phyloP scores from a whole-genome alignment of 1,140 invertebrate species.

The Forficula auricularia region DNA sequence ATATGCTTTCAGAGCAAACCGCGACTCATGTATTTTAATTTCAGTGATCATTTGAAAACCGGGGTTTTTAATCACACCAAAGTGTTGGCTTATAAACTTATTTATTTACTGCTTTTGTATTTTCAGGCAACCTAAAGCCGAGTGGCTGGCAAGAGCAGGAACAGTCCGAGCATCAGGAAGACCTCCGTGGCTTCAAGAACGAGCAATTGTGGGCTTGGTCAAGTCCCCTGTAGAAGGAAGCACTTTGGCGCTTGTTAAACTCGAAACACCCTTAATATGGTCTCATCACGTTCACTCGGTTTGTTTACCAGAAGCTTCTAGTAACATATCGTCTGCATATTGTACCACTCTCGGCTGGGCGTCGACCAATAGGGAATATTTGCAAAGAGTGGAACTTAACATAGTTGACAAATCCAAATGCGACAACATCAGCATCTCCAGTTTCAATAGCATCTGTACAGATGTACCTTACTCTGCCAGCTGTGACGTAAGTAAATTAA shows the following conservation, averaged over 20 bases:
- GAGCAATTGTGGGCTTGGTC: conserved; percentile 69
- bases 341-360: conserved; percentile 73
- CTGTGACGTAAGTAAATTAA: background rate
- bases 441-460: conserved; percentile 62
- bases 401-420: conserved; percentile 57
- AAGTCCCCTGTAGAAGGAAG: conserved; percentile 78
- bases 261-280: conserved; percentile 53
- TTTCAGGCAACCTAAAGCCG: conserved; percentile 60
- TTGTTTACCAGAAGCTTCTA: conserved; percentile 43
- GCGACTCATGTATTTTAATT: too few relatives aligned
- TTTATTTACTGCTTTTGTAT: too few relatives aligned
- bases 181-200: conserved; percentile 73
- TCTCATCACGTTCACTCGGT: conserved; percentile 69
- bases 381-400: conserved; percentile 57
- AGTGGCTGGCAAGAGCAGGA: conserved; percentile 64
- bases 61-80: too few relatives aligned
- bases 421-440: conserved; percentile 66
- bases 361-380: conserved; percentile 42
- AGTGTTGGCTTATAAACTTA: too few relatives aligned
- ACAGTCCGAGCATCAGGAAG: conserved; percentile 53
- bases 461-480: conserved; percentile 30
- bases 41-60: too few relatives aligned
- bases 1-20: too few relatives aligned
- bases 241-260: conserved; percentile 58
- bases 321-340: conserved; percentile 25